Evolutionary conservation across 2,113 vertebrate genomes (phyloP).

Genomic region (Regulus satrapa): DNA sequence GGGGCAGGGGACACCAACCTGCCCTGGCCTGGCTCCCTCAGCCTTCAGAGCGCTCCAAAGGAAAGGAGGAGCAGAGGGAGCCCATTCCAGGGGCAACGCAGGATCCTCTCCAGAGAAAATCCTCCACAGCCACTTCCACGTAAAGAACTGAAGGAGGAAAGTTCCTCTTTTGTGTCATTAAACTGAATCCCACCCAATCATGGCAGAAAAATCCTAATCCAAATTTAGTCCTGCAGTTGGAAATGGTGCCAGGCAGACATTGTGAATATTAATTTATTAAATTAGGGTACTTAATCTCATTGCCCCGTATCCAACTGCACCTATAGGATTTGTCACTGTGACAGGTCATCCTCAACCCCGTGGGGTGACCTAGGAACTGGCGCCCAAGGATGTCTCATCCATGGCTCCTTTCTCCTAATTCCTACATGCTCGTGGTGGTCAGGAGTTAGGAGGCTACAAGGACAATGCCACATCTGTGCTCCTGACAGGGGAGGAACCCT

Average conservation of each 20-base stretch:
- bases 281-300: not conserved
- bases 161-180: not conserved
- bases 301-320: not conserved
- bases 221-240: not conserved
- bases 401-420: not conserved
- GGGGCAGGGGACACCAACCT: not conserved
- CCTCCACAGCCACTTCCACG: too few species aligned
- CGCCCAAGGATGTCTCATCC: not conserved
- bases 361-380: not conserved
- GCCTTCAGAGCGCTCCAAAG: not conserved
- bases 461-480: not conserved
- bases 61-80: not conserved
- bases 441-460: rapidly evolving
- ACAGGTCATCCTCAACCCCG: not conserved
- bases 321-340: not conserved
- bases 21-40: not conserved
- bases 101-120: not conserved
- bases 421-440: rapidly evolving
- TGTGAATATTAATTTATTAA: not conserved
- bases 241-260: not conserved
- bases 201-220: not conserved
- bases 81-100: not conserved
- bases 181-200: not conserved
- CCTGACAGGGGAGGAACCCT: not conserved
- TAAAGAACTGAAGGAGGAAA: not conserved